phyloP scores from a whole-genome alignment of 1,140 invertebrate genomes.

The Tribolium castaneum region DNA sequence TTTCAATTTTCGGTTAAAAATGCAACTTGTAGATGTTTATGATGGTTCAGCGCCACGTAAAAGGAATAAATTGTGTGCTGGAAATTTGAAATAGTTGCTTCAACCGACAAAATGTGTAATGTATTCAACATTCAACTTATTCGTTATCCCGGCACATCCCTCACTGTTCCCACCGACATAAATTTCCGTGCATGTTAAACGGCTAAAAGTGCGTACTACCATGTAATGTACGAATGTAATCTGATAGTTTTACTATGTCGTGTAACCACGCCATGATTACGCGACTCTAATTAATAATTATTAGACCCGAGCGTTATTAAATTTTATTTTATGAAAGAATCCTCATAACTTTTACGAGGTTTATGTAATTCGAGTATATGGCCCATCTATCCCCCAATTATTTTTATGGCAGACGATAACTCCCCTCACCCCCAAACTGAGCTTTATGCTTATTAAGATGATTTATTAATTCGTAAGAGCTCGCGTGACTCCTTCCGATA shows the following conservation, averaged over 20 bases:
- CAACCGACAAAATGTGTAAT: neutral
- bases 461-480: conserved; percentile 9
- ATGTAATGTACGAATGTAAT: conserved; percentile 17
- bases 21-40: neutral
- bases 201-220: conserved; percentile 8
- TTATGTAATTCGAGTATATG: neutral
- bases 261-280: neutral
- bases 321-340: neutral
- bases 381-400: neutral
- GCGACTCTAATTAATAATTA: neutral
- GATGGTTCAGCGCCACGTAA: neutral
- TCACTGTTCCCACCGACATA: conserved; percentile 11
- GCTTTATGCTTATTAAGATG: neutral
- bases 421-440: neutral
- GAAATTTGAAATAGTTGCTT: neutral
- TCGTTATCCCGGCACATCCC: conserved; percentile 15
- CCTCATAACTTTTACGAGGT: neutral
- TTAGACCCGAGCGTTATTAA: neutral
- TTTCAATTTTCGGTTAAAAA: too few species aligned
- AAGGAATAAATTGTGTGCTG: neutral
- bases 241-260: conserved; percentile 3
- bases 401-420: neutral
- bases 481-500: conserved; percentile 25
- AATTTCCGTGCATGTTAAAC: conserved; percentile 22
- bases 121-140: conserved; percentile 26